Percentiles rank a stretch among this genome's conserved stretches.
phyloP scores from a whole-genome alignment of 2,888 invertebrate genomes.

The Schizaphis graminum region DNA sequence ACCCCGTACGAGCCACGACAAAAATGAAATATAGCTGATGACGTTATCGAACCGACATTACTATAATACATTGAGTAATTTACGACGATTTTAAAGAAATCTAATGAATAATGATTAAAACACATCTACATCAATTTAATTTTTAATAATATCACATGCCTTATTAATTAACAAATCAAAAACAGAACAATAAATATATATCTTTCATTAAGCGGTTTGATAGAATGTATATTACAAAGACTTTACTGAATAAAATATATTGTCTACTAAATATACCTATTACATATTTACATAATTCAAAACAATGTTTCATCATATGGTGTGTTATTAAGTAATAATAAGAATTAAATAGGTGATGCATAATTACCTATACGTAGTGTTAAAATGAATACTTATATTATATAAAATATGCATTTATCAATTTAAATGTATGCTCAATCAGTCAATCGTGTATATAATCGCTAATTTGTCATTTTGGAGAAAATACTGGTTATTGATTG shows the following conservation, averaged over 20 bases:
- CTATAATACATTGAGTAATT: not conserved
- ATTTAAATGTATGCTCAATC: not conserved
- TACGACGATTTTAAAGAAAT: not conserved
- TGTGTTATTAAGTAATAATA: conserved; percentile 11
- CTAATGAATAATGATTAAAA: not conserved
- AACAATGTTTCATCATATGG: conserved; percentile 5
- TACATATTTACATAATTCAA: conserved; percentile 7
- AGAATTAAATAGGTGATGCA: not conserved
- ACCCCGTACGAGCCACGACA: not conserved
- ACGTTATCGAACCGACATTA: not conserved
- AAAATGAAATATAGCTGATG: not conserved
- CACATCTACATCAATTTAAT: not conserved
- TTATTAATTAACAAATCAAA: not conserved
- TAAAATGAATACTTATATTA: not conserved
- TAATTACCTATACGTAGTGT: not conserved
- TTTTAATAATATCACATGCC: not conserved
- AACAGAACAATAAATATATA: not conserved
- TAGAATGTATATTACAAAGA: not conserved
- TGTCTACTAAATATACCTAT: not conserved
- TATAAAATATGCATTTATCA: not conserved
- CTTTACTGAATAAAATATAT: not conserved
- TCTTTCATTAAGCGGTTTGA: not conserved
- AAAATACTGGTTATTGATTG: not conserved
- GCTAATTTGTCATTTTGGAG: not conserved
- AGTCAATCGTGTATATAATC: not conserved